Evolutionary conservation across 2,797 vertebrate species (phyloP).

Genomic region (Rachycentron canadum): DNA sequence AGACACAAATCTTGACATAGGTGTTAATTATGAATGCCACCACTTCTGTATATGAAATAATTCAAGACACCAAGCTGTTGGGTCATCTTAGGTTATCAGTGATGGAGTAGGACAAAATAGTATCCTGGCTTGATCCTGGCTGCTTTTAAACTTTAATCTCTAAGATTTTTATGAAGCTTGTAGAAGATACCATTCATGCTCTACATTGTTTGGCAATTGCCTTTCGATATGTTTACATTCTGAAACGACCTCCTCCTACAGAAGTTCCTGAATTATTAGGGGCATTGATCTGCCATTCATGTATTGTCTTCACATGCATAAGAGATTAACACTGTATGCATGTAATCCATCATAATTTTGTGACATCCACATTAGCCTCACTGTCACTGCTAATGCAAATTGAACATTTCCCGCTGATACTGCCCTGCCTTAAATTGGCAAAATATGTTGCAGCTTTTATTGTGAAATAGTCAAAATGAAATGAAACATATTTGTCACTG

Average conservation of each 20-base stretch:
- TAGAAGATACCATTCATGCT: background rate
- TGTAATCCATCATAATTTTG: background rate
- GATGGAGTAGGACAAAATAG: conserved; percentile 2
- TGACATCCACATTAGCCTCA: background rate
- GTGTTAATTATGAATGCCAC: conserved; percentile 28
- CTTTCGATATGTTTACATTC: background rate
- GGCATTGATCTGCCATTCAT: background rate
- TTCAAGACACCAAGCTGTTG: background rate
- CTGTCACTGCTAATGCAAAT: background rate
- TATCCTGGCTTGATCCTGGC: background rate
- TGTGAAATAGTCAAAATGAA: background rate
- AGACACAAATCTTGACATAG: conserved; percentile 26
- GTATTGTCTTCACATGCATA: background rate
- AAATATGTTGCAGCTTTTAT: conserved; percentile 11
- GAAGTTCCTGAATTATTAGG: background rate
- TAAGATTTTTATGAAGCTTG: background rate
- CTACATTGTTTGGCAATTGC: background rate
- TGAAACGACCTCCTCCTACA: background rate
- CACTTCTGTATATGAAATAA: background rate
- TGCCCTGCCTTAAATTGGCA: background rate
- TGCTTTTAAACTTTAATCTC: background rate
- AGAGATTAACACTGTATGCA: background rate
- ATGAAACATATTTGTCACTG: background rate
- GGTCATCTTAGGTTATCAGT: conserved; percentile 9
- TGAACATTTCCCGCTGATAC: background rate